Conservation (phyloP, 2,113 vertebrate genomes). For the Tragulus kanchil region DNA sequence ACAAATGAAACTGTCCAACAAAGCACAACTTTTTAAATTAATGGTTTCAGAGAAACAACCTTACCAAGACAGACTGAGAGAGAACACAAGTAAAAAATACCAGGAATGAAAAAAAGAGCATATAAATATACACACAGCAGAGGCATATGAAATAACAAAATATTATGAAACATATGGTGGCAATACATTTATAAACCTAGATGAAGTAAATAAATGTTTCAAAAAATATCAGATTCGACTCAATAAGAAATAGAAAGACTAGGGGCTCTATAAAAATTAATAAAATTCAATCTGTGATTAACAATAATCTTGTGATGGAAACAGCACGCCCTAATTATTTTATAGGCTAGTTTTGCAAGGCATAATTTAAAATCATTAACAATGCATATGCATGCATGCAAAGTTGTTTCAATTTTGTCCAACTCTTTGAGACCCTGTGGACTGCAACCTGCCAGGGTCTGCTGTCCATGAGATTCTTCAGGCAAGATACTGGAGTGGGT, state of each 20-base stretch:
- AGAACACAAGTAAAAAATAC: not conserved
- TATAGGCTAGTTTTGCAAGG: not conserved
- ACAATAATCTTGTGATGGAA: not conserved
- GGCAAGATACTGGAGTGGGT: too few species aligned
- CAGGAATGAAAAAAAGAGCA: not conserved
- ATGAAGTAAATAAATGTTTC: not conserved
- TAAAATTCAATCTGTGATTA: not conserved
- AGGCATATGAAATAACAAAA: not conserved
- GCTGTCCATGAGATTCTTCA: too few species aligned
- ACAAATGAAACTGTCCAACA: not conserved
- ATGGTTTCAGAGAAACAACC: not conserved
- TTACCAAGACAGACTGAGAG: not conserved
- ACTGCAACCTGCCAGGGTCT: too few species aligned
- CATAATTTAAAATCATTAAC: constrained; percentile 26
- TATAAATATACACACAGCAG: not conserved
- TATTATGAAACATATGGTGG: not conserved
- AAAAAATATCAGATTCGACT: not conserved
- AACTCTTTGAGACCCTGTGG: too few species aligned
- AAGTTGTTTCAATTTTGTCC: too few species aligned
- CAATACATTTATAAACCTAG: not conserved
- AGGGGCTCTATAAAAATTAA: not conserved
- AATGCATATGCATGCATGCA: not conserved
- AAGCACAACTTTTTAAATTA: not conserved
- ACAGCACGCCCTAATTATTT: not conserved
- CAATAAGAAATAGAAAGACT: not conserved